phyloP scores from a whole-genome alignment of 1,140 invertebrate genomes.

The Danaus melanippus region DNA sequence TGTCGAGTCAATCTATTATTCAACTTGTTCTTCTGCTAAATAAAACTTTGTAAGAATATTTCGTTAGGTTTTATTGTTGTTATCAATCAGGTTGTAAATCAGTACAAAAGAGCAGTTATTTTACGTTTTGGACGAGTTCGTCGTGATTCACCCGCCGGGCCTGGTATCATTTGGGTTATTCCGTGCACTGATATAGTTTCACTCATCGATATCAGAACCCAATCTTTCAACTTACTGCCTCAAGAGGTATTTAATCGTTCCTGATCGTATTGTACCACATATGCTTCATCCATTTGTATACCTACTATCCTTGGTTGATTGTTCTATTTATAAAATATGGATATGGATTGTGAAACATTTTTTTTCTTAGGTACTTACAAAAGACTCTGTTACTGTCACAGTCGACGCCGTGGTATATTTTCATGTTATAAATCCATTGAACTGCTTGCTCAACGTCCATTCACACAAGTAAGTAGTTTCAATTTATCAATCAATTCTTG shows the following conservation, averaged over 20 bases:
- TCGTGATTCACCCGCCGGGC: slow-evolving; percentile 81
- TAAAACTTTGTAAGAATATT: too few species aligned
- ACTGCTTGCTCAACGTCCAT: slow-evolving; percentile 83
- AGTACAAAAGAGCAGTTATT: slow-evolving; percentile 85
- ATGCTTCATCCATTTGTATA: too few species aligned
- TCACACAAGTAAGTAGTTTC: slow-evolving; percentile 74
- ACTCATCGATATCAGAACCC: slow-evolving; percentile 82
- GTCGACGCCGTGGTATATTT: slow-evolving; percentile 94
- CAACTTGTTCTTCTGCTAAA: too few species aligned
- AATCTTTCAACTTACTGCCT: slow-evolving; percentile 87
- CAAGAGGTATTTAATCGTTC: slow-evolving; percentile 76
- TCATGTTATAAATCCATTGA: slow-evolving; percentile 83
- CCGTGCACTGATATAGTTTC: slow-evolving; percentile 86
- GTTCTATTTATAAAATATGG: background rate
- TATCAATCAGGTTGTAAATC: slow-evolving; percentile 76
- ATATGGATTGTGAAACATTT: slow-evolving; percentile 1
- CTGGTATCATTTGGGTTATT: slow-evolving; percentile 84
- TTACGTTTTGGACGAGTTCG: slow-evolving; percentile 81
- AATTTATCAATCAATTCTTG: slow-evolving; percentile 4
- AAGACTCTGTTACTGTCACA: slow-evolving; percentile 91
- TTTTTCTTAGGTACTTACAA: slow-evolving; percentile 79
- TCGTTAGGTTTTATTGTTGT: slow-evolving; percentile 4
- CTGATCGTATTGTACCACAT: too few species aligned
- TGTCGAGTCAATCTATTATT: too few species aligned
- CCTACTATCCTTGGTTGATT: background rate